Evolutionary conservation across 2,113 vertebrate species (phyloP), one percentile per base, ranked within the genome.

Genomic region (Gymnorhina tibicen): DNA sequence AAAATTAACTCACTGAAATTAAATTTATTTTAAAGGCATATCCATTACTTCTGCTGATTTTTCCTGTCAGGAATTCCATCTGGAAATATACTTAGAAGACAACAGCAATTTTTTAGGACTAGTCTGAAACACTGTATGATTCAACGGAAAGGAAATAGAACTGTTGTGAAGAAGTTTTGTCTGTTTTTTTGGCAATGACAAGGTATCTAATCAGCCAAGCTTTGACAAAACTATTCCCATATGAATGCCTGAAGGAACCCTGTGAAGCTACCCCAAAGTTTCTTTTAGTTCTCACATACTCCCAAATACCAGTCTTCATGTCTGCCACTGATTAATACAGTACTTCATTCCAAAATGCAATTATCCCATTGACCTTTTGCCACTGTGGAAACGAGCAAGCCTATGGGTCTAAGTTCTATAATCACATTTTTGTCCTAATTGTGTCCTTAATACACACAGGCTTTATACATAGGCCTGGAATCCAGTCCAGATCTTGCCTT

Each of bases 361-460:
- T 96, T 96, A 95, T 84, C 75, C 76, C 86, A 75, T n/a, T 89
- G 86, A 95, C 91, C 89, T 93, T 85, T 73, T 60, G 79, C 86
- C 76, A 89, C 76, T 33, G 52, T 79, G 42, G 87, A 92, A 95
- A 70, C 0, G 5, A 95, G 66, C 55, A 92, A 91, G 91, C 64
- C 86, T 85, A 91, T 78, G 87, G 67, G 59, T 62, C 80, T 75
- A 44, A n/a, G 64, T 68, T 76, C 59, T 53, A 18, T 53, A 95
- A 93, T 75, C 91, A 89, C 81, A 82, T 91, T 97, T 96, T 94
- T 96, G 92, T 93, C 82, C n/a, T 95, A 93, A 85, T 89, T 87
- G 77, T 92, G 72, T 55, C 77, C 67, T 81, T 93, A 95, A 88
- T 66, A 94, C 68, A 96, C 89, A 95, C 66, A 82, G 64, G 74